A percentile compares a stretch with the other conserved stretches of the same genome.
Evolutionary conservation across 2,113 vertebrate genomes (phyloP).

Genomic region (Hassar affinis): DNA sequence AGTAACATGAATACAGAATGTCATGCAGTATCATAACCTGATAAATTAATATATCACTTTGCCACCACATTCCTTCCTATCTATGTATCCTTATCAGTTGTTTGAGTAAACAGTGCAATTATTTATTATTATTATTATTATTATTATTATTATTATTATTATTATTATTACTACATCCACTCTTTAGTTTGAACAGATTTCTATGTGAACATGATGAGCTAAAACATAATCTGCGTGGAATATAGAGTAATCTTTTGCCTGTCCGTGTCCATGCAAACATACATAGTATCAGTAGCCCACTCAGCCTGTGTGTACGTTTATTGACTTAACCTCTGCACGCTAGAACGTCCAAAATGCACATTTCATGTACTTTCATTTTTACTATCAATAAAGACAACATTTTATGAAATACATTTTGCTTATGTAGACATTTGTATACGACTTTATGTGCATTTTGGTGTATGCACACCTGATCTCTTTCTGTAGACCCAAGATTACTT

Average conservation of each 20-base stretch:
- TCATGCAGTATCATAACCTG: constrained; percentile 14
- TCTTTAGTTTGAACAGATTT: constrained; percentile 71
- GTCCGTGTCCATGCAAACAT: constrained; percentile 59
- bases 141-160: constrained; percentile 61
- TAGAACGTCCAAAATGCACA: constrained; percentile 81
- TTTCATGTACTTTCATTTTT: constrained; percentile 83
- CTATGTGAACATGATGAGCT: constrained; percentile 67
- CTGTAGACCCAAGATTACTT: constrained; percentile 52
- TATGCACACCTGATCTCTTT: constrained; percentile 63
- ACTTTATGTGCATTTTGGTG: constrained; percentile 5
- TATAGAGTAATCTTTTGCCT: constrained; percentile 70
- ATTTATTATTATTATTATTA: constrained; percentile 63
- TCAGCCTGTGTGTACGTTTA: constrained; percentile 77
- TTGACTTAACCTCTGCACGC: constrained; percentile 81
- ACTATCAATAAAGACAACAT: constrained; percentile 81
- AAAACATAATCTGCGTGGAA: constrained; percentile 68
- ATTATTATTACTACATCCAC: constrained; percentile 71
- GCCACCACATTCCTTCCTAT: constrained; percentile 38
- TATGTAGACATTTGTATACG: constrained; percentile 28
- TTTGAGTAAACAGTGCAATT: constrained; percentile 77
- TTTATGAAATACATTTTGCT: constrained; percentile 71
- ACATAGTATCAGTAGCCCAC: constrained; percentile 72
- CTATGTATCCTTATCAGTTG: constrained; percentile 72
- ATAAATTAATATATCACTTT: constrained; percentile 25
- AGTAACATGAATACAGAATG: constrained; percentile 1